A percentile compares a stretch with the other conserved stretches of the same genome.
phyloP scores from a whole-genome alignment of 2,888 invertebrate species.

The Chrysodeixis includens region DNA sequence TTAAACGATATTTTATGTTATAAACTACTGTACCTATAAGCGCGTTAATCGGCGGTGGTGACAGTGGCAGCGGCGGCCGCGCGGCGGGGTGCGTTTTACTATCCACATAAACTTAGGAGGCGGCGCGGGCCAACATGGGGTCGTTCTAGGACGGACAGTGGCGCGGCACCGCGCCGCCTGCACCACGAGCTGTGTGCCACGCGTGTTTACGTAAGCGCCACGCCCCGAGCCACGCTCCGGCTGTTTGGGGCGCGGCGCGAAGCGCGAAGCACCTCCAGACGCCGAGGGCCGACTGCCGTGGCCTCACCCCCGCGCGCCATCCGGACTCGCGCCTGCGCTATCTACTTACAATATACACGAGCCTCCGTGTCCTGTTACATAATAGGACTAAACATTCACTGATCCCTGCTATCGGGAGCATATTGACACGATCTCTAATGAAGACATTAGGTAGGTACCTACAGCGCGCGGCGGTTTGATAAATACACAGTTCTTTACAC shows the following conservation, averaged over 20 bases:
- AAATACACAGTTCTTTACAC: too few relatives aligned
- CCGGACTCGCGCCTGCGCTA: slow-evolving; percentile 79
- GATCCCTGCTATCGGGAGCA: slow-evolving; percentile 60
- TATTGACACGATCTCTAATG: slow-evolving; percentile 34
- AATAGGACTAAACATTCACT: slow-evolving; percentile 76
- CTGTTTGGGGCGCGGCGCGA: slow-evolving; percentile 88
- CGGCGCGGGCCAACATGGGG: slow-evolving; percentile 86
- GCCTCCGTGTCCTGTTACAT: slow-evolving; percentile 83
- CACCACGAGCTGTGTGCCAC: slow-evolving; percentile 74
- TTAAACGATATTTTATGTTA: background rate
- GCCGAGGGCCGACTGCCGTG: slow-evolving; percentile 88
- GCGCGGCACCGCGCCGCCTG: slow-evolving; percentile 83
- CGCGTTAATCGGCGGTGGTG: slow-evolving; percentile 80
- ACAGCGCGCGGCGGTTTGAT: background rate
- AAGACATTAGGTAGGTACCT: background rate
- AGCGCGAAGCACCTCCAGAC: slow-evolving; percentile 86
- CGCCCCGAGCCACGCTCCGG: slow-evolving; percentile 88
- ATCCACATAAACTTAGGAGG: slow-evolving; percentile 82
- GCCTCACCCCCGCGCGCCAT: slow-evolving; percentile 71
- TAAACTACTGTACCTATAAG: slow-evolving; percentile 80
- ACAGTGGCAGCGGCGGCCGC: slow-evolving; percentile 83
- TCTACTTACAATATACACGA: slow-evolving; percentile 70
- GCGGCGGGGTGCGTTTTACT: slow-evolving; percentile 75
- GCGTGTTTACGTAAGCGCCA: slow-evolving; percentile 90
- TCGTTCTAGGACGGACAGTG: slow-evolving; percentile 85